phyloP scores from a whole-genome alignment of 2,888 invertebrate species.

The Acanthosepion lycidas region DNA sequence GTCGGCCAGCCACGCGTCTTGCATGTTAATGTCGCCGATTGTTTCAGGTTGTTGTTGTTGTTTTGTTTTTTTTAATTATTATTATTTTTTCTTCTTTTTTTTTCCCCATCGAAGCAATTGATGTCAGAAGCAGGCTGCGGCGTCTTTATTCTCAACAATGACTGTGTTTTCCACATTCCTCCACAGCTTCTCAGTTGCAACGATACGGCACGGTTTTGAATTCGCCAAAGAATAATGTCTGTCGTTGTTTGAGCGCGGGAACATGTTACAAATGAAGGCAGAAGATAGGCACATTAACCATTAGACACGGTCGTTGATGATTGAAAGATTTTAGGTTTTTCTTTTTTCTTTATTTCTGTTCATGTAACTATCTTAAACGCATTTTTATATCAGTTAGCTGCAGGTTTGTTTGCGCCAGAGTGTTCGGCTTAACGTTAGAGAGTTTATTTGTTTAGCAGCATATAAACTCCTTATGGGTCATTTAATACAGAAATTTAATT shows the following conservation, averaged over 20 bases:
- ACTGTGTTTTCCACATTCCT: background rate
- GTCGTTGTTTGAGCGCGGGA: background rate
- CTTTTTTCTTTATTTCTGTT: background rate
- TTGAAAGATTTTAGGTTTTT: no score
- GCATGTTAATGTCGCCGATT: background rate
- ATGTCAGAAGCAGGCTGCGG: background rate
- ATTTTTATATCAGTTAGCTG: background rate
- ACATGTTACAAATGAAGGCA: background rate
- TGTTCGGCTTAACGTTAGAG: background rate
- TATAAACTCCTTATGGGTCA: no score
- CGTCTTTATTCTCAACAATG: background rate
- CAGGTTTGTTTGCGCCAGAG: background rate
- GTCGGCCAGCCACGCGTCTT: background rate
- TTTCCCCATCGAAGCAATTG: background rate
- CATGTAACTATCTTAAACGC: background rate
- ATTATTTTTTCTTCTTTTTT: background rate
- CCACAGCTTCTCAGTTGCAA: background rate
- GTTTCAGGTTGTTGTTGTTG: no score
- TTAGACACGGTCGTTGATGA: background rate
- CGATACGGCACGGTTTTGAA: background rate
- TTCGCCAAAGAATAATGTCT: background rate
- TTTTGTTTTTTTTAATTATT: background rate
- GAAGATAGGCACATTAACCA: background rate
- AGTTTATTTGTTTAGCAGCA: no score
- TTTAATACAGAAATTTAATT: no score